phyloP scores from a whole-genome alignment of 2,888 invertebrate genomes.

The Drosophila putrida region DNA sequence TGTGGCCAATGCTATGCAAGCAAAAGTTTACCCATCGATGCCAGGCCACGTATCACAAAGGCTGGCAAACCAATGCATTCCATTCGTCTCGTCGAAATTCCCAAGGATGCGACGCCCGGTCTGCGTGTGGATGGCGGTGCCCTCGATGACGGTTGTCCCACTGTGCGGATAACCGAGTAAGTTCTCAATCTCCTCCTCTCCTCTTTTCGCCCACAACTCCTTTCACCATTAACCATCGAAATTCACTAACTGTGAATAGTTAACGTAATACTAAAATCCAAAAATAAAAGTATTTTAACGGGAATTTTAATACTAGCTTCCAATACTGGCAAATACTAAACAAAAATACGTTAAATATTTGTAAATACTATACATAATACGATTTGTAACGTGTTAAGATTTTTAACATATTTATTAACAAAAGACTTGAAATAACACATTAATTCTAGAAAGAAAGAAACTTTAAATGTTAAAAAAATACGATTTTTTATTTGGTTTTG shows the following conservation, averaged over 20 bases:
- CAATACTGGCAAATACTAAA: not conserved
- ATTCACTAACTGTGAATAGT: slow-evolving; percentile 3
- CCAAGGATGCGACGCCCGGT: slow-evolving; percentile 87
- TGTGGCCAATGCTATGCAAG: slow-evolving; percentile 92
- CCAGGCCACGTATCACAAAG: slow-evolving; percentile 57
- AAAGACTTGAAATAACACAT: too few species aligned
- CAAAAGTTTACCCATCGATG: slow-evolving; percentile 61
- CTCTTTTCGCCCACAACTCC: not conserved
- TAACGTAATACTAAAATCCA: not conserved
- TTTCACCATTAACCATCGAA: not conserved
- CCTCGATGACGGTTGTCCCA: slow-evolving; percentile 85
- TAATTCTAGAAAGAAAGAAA: too few species aligned
- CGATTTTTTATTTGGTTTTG: too few species aligned
- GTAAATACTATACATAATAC: not conserved
- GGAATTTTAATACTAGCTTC: not conserved
- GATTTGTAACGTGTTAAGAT: too few species aligned
- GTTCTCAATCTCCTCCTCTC: slow-evolving; percentile 34
- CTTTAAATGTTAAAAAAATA: too few species aligned
- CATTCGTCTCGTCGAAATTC: slow-evolving; percentile 93
- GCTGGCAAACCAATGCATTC: slow-evolving; percentile 90
- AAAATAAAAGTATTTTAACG: not conserved
- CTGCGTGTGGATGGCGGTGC: slow-evolving; percentile 86
- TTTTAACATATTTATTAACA: too few species aligned
- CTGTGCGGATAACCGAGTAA: slow-evolving; percentile 90
- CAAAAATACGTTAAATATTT: not conserved